Base-by-base conservation (phyloP, 2,797 vertebrate genomes). In the Acanthurus tractus region DNA sequence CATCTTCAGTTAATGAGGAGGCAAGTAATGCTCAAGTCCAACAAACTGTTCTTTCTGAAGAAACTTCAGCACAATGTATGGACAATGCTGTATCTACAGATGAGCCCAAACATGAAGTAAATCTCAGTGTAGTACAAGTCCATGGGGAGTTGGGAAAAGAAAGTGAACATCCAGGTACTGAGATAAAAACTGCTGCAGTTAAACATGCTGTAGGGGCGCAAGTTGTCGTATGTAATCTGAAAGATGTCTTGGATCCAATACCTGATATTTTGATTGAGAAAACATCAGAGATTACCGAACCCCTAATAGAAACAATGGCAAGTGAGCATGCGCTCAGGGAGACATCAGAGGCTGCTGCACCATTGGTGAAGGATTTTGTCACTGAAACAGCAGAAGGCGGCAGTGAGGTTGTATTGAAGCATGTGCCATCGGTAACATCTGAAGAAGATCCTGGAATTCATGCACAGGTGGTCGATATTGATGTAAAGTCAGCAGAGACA, bases 371-470 rank as follows among this genome's bases (percentile, higher is more conserved):
- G 68, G 59, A 81, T 1, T 8, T 75, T 34, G 54, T 84, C 10
- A 40, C 69, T 25, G 76, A 86, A 52, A 79, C 52, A 53, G 74
- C 74, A 61, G 86, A 89, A 49, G 52, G 70, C 12, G 40, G 70
- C 49, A 85, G 88, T 18, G 64, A 62, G 66, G 23, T 81, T 49
- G 25, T 91, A 49, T 91, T 85, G 62, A 69, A 86, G 81, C 74
- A 88, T 2, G 78, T 73, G 34, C 75, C 38, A 65, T 87, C 64
- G n/a, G 75, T 76, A 62, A 73, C 63, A 73, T 73, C 46, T 61
- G 72, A 83, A 45, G 71, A 84, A 55, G 82, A 70, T 12, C 73
- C 86, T 77, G 83, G 70, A 56, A 78, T 89, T 76, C 84, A 88
- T 81, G 20, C 85, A 11, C 72, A 84, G 71, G 68, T 77, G 45